A percentile compares a stretch with the other conserved stretches of the same genome.
Conservation (phyloP, 2,113 vertebrate genomes). For the Nipponia nippon region DNA sequence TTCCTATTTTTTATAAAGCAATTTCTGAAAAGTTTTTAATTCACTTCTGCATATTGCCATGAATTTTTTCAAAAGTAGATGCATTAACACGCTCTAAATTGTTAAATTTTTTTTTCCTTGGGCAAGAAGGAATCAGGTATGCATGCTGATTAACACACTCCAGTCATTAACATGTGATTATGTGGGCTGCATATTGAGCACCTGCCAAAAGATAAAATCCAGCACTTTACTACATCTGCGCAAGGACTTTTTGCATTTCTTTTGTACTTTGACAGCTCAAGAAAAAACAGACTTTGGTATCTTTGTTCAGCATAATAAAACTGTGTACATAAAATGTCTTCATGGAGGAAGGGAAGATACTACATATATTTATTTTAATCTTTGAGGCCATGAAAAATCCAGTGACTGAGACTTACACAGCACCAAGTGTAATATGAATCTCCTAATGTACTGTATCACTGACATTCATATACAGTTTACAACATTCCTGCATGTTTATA, state of each 20-base stretch:
- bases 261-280: slow-evolving; percentile 74
- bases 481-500: slow-evolving; percentile 68
- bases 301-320: slow-evolving; percentile 65
- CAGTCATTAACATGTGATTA: slow-evolving; percentile 86
- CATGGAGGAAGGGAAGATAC: slow-evolving; percentile 25
- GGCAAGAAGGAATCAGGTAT: slow-evolving; percentile 77
- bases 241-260: slow-evolving; percentile 78
- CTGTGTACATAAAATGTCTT: slow-evolving; percentile 60
- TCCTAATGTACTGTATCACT: slow-evolving; percentile 61
- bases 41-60: slow-evolving; percentile 30
- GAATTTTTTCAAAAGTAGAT: slow-evolving; percentile 65
- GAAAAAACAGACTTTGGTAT: slow-evolving; percentile 57
- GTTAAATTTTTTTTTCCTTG: slow-evolving; percentile 58
- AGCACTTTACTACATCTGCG: slow-evolving; percentile 80
- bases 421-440: slow-evolving; percentile 54
- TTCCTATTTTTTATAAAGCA: slow-evolving; percentile 10
- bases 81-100: slow-evolving; percentile 61
- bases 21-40: slow-evolving; percentile 32
- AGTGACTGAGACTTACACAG: slow-evolving; percentile 15
- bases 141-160: slow-evolving; percentile 86
- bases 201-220: slow-evolving; percentile 87
- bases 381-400: slow-evolving; percentile 46
- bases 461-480: slow-evolving; percentile 65
- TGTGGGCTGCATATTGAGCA: slow-evolving; percentile 88
- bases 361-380: slow-evolving; percentile 61